phyloP scores from a whole-genome alignment of 1,140 invertebrate genomes.

The Venturia canescens region DNA sequence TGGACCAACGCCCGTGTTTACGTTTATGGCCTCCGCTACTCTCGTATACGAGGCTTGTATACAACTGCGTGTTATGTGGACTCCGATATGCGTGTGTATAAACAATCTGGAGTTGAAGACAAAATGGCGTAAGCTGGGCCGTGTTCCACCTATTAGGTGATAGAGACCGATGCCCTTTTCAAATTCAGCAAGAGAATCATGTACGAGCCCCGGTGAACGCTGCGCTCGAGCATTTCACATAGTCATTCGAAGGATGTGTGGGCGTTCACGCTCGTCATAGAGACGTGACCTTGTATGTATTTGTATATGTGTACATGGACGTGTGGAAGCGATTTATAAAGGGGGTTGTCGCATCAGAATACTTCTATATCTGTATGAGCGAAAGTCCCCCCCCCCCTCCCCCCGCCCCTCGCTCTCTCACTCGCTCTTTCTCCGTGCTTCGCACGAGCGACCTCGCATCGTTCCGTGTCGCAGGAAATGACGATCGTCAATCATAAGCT shows the following conservation, averaged over 20 bases:
- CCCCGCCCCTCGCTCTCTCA: constrained; percentile 17
- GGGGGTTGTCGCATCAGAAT: neutral
- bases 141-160: neutral
- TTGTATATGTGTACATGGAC: neutral
- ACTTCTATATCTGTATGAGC: neutral
- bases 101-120: neutral
- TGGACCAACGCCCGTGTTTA: constrained; percentile 48
- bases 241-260: constrained; percentile 12
- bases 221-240: neutral
- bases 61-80: constrained; percentile 6
- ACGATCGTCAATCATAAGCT: constrained; percentile 55
- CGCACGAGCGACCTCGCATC: constrained; percentile 39
- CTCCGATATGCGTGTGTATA: constrained; percentile 17
- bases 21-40: constrained; percentile 52
- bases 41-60: constrained; percentile 24
- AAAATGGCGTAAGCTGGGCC: neutral
- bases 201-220: constrained; percentile 18
- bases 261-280: neutral
- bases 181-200: neutral
- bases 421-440: constrained; percentile 24
- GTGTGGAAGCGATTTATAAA: neutral
- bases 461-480: constrained; percentile 54
- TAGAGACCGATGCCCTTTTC: neutral
- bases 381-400: constrained; percentile 2
- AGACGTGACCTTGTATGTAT: neutral